These are phyloP conservation scores for Drosophila ohnishii DNA, from an alignment of 1,140 invertebrate species.

Conservation along the genomic window DNA sequence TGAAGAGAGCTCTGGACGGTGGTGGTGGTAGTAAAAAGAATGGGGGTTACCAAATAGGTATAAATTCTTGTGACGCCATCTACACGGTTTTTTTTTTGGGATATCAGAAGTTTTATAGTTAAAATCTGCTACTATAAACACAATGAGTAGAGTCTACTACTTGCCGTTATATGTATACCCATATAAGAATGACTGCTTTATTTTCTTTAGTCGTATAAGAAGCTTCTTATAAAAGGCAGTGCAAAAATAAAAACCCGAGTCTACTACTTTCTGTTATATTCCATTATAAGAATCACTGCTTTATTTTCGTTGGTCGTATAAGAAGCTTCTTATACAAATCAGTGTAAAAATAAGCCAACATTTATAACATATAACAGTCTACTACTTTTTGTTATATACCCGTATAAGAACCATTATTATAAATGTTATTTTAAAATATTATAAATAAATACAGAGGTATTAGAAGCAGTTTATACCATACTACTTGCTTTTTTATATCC, in stretches of 20 bases:
- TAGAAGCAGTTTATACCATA: neutral
- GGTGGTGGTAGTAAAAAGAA: too few species aligned
- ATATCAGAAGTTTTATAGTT: too few species aligned
- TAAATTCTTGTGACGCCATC: conserved; percentile 23
- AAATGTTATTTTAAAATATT: neutral
- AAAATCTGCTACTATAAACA: neutral
- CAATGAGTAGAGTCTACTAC: neutral
- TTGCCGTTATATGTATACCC: neutral
- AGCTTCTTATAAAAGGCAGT: neutral
- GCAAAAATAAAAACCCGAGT: neutral
- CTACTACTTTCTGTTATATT: too few species aligned
- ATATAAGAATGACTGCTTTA: neutral
- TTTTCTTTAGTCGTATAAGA: neutral
- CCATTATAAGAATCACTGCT: neutral
- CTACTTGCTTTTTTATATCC: neutral
- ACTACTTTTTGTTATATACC: too few species aligned
- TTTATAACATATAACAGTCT: too few species aligned
- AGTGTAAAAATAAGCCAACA: neutral
- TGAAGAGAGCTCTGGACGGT: neutral
- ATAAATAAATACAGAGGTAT: neutral
- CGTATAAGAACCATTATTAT: too few species aligned
- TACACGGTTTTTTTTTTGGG: neutral
- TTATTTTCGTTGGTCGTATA: neutral
- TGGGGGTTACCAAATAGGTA: neutral
- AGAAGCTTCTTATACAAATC: neutral